phyloP scores from a whole-genome alignment of 2,888 invertebrate genomes.

The Limnephilus lunatus region DNA sequence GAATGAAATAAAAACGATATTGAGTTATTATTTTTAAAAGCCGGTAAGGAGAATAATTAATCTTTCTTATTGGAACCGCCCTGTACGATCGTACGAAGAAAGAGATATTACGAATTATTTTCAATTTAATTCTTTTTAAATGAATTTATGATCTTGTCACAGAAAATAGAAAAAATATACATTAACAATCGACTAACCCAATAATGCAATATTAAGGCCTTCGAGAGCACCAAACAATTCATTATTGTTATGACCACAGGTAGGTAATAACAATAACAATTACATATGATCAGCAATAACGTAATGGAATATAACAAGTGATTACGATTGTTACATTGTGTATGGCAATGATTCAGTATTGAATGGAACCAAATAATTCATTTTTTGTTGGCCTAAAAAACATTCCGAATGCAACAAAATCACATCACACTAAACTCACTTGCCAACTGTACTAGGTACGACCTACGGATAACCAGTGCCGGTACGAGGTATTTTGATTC shows the following conservation, averaged over 20 bases:
- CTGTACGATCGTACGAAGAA: too few species aligned
- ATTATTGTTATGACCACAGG: not conserved
- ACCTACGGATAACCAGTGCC: not conserved
- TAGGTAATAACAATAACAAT: not conserved
- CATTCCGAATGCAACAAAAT: not conserved
- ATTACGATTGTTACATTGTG: constrained; percentile 2
- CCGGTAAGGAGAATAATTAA: too few species aligned
- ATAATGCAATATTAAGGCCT: not conserved
- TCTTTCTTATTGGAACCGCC: too few species aligned
- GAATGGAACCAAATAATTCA: not conserved
- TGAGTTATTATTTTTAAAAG: too few species aligned
- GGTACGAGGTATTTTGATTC: not conserved
- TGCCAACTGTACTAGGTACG: not conserved
- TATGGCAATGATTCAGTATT: not conserved
- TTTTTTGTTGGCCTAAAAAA: not conserved
- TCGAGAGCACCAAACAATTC: not conserved
- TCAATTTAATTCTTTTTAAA: not conserved
- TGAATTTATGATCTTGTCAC: not conserved
- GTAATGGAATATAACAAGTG: constrained; percentile 2
- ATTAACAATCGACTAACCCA: not conserved
- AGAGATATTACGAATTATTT: too few species aligned
- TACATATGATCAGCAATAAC: not conserved
- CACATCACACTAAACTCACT: not conserved
- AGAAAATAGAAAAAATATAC: not conserved
- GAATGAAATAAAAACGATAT: too few species aligned